phyloP scores from a whole-genome alignment of 2,888 invertebrate genomes.

The Brachynemurus nebulosus region DNA sequence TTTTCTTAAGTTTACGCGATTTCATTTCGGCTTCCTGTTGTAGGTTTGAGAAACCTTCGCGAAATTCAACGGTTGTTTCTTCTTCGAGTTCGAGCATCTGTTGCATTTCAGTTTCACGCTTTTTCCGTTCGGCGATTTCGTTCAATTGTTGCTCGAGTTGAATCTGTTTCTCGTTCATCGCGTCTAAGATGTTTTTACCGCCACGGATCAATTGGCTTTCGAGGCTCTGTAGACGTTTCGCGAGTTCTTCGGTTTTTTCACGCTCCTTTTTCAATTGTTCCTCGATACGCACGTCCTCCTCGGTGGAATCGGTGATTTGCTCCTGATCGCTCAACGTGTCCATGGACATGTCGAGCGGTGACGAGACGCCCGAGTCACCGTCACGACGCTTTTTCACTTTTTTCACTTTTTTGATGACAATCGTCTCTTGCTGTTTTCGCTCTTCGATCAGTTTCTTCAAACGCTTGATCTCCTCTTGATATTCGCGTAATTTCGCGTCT shows the following conservation, averaged over 20 bases:
- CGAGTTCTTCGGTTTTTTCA: constrained; percentile 58
- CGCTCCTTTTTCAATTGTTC: constrained; percentile 35
- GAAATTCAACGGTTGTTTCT: constrained; percentile 78
- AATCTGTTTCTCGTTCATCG: constrained; percentile 86
- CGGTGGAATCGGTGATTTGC: constrained; percentile 29
- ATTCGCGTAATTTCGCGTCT: constrained; percentile 88
- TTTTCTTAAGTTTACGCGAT: constrained; percentile 82
- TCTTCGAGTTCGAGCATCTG: constrained; percentile 89
- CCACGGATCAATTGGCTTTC: constrained; percentile 92
- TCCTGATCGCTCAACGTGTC: constrained; percentile 19
- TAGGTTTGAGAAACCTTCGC: constrained; percentile 78
- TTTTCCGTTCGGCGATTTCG: constrained; percentile 79
- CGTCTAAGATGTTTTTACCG: constrained; percentile 87
- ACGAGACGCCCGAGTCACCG: constrained; percentile 18
- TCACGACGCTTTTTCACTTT: constrained; percentile 36
- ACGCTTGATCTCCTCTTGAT: constrained; percentile 86
- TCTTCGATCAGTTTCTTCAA: constrained; percentile 27
- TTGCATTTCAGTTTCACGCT: constrained; percentile 76
- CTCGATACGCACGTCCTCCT: constrained; percentile 32
- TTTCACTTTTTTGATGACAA: constrained; percentile 31
- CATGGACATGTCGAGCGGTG: constrained; percentile 26
- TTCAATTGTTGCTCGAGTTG: constrained; percentile 70
- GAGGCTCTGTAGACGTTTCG: constrained; percentile 64
- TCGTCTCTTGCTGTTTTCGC: constrained; percentile 10
- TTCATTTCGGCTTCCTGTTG: constrained; percentile 97